Conservation (phyloP, 2,888 invertebrate genomes). For the Apodemia duryi region DNA sequence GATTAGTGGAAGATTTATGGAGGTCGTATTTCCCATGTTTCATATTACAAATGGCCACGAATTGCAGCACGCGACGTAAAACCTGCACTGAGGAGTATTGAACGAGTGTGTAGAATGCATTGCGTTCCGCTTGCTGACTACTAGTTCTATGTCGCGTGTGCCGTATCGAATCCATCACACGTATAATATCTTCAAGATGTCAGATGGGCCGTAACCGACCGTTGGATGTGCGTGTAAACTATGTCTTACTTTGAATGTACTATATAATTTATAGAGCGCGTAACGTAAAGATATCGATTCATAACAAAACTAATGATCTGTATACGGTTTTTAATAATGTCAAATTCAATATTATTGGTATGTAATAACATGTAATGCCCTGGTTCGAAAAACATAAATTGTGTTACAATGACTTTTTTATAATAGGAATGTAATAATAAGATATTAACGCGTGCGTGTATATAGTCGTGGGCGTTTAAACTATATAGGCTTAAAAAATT, state of each 20-base stretch:
- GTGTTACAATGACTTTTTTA: too few relatives aligned
- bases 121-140: conserved; percentile 57
- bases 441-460: too few relatives aligned
- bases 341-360: conserved; percentile 15
- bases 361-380: too few relatives aligned
- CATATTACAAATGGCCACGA: conserved; percentile 56
- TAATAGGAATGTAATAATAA: too few relatives aligned
- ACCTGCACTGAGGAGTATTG: conserved; percentile 52
- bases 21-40: conserved; percentile 77
- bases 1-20: conserved; percentile 67
- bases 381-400: too few relatives aligned
- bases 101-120: conserved; percentile 53
- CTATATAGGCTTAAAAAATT: too few relatives aligned
- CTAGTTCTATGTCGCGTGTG: conserved; percentile 40
- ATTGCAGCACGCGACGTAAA: conserved; percentile 55
- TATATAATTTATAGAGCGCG: conserved; percentile 68
- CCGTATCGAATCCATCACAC: conserved; percentile 54
- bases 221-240: conserved; percentile 44
- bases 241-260: conserved; percentile 57
- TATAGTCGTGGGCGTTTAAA: too few relatives aligned
- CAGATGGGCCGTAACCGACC: conserved; percentile 56
- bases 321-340: conserved; percentile 31
- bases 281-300: conserved; percentile 58
- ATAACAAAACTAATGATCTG: conserved; percentile 48
- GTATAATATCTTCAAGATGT: conserved; percentile 36